These are phyloP conservation scores for Gadus macrocephalus DNA, from an alignment of 2,113 vertebrate species.

Conservation along the genomic window DNA sequence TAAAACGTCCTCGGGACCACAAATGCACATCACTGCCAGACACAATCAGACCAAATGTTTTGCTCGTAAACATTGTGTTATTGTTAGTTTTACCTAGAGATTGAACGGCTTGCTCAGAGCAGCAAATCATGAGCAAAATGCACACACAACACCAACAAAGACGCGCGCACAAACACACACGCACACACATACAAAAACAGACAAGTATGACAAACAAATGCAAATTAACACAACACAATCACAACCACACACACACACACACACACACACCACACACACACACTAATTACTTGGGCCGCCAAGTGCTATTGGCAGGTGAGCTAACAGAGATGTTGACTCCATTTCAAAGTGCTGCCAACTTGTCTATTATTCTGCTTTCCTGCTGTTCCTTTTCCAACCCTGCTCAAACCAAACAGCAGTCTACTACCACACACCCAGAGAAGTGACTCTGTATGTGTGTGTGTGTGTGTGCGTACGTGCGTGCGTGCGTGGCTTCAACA, in stretches of 20 bases:
- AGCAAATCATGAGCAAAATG: constrained; percentile 1
- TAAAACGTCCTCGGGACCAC: constrained; percentile 51
- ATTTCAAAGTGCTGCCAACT: constrained; percentile 51
- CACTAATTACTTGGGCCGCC: constrained; percentile 47
- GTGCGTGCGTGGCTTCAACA: too few species aligned
- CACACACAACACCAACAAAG: constrained; percentile 23
- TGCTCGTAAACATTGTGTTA: constrained; percentile 28
- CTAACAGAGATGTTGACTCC: constrained; percentile 47
- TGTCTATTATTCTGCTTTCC: constrained; percentile 37
- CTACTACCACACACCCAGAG: constrained; percentile 25
- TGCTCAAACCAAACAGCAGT: constrained; percentile 33
- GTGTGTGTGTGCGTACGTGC: background rate
- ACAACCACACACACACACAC: constrained; percentile 7
- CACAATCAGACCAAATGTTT: constrained; percentile 34
- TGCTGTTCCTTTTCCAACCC: constrained; percentile 32
- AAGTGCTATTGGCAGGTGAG: constrained; percentile 43
- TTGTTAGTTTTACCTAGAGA: constrained; percentile 26
- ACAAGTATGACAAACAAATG: background rate
- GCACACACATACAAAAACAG: constrained; percentile 17
- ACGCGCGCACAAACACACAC: constrained; percentile 8
- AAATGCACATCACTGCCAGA: constrained; percentile 30
- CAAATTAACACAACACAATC: background rate
- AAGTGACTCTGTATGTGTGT: constrained; percentile 30
- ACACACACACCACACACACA: constrained; percentile 17
- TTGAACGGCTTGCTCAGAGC: constrained; percentile 17